A percentile compares a stretch with the other conserved stretches of the same genome.
phyloP scores from a whole-genome alignment of 2,888 invertebrate genomes.

The Abrostola tripartita region DNA sequence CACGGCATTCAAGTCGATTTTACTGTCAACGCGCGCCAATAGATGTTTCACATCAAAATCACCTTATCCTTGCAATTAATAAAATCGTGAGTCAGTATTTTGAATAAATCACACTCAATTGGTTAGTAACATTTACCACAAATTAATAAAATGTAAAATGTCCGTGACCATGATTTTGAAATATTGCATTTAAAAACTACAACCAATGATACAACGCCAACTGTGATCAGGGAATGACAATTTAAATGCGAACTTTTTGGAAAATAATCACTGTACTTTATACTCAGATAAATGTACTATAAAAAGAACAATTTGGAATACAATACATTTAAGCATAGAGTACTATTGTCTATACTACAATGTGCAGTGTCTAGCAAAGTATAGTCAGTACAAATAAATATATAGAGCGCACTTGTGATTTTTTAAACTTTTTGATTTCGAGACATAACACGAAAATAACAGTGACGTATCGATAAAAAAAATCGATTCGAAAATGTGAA shows the following conservation, averaged over 20 bases:
- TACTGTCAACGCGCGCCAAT: too few relatives aligned
- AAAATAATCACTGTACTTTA: slow-evolving; percentile 44
- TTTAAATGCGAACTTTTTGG: slow-evolving; percentile 55
- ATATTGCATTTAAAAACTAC: slow-evolving; percentile 46
- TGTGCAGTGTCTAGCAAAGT: slow-evolving; percentile 51
- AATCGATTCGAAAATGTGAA: background rate
- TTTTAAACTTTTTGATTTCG: background rate
- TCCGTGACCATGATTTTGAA: slow-evolving; percentile 42
- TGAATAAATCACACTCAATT: slow-evolving; percentile 14
- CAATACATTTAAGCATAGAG: slow-evolving; percentile 45
- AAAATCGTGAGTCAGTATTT: slow-evolving; percentile 34
- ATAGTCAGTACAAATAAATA: slow-evolving; percentile 47
- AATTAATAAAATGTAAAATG: slow-evolving; percentile 34
- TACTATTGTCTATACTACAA: slow-evolving; percentile 44
- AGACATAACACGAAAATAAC: too few relatives aligned
- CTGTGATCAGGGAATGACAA: slow-evolving; percentile 55
- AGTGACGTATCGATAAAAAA: background rate
- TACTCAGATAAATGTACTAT: slow-evolving; percentile 34
- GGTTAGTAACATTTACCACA: slow-evolving; percentile 50
- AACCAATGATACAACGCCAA: slow-evolving; percentile 48
- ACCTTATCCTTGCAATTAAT: background rate
- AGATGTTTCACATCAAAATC: too few relatives aligned
- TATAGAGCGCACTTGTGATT: slow-evolving; percentile 35
- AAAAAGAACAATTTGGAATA: slow-evolving; percentile 31
- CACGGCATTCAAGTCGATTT: too few relatives aligned